Percentiles rank a stretch among this genome's conserved stretches.
phyloP scores from a whole-genome alignment of 2,113 vertebrate species.

The Sorex araneus region DNA sequence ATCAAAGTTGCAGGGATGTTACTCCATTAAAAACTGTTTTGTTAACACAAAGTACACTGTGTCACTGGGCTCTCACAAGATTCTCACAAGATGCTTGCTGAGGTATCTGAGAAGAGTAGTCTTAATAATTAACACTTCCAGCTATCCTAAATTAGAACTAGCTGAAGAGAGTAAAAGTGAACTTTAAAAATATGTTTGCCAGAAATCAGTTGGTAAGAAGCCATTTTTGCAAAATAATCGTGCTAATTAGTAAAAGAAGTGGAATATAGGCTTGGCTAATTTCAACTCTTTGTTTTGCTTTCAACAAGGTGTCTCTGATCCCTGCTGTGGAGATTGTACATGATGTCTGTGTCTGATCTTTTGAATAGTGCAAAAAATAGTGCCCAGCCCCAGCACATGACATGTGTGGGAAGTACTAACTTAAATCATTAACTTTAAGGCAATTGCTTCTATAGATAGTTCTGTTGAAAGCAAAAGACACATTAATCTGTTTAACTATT shows the following conservation, averaged over 20 bases:
- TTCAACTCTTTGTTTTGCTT: slow-evolving; percentile 66
- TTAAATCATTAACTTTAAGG: neutral
- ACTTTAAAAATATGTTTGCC: slow-evolving; percentile 65
- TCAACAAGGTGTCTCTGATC: slow-evolving; percentile 62
- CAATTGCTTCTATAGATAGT: neutral
- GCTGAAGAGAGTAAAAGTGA: slow-evolving; percentile 30
- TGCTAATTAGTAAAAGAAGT: slow-evolving; percentile 83
- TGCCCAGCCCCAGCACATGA: neutral
- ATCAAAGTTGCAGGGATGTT: neutral
- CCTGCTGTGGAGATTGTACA: neutral
- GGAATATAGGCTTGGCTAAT: slow-evolving; percentile 53
- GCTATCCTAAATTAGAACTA: slow-evolving; percentile 54
- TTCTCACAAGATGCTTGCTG: slow-evolving; percentile 1
- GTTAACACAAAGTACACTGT: neutral
- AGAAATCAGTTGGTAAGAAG: slow-evolving; percentile 21
- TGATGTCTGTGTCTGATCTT: neutral
- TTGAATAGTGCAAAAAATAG: neutral
- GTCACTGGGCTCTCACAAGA: neutral
- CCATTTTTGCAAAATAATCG: slow-evolving; percentile 62
- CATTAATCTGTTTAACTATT: neutral
- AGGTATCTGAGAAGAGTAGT: neutral
- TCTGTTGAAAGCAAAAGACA: slow-evolving; percentile 10
- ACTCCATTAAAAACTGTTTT: neutral
- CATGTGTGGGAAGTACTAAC: neutral
- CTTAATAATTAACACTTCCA: slow-evolving; percentile 52